These are phyloP conservation scores for Nematopogon swammerdamellus DNA, from an alignment of 2,888 invertebrate species.

Conservation along the genomic window DNA sequence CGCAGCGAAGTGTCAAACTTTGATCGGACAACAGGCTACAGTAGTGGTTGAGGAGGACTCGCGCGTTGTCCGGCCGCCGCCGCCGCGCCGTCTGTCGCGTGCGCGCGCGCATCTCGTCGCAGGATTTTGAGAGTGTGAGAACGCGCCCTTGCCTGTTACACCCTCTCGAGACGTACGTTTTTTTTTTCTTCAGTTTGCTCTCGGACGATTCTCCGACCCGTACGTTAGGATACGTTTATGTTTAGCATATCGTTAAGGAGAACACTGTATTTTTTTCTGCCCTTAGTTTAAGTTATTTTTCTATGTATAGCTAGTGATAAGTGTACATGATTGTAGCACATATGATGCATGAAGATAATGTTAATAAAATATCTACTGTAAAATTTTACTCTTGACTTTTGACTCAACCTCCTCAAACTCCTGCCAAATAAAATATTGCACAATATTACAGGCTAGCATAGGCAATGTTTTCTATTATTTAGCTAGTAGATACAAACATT, in stretches of 20 bases:
- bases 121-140: constrained; percentile 38
- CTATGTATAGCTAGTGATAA: constrained; percentile 57
- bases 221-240: constrained; percentile 42
- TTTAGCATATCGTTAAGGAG: constrained; percentile 48
- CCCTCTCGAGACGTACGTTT: no score
- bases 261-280: constrained; percentile 51
- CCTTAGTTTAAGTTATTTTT: constrained; percentile 55
- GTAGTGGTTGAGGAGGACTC: no score
- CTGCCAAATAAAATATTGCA: no score
- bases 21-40: no score
- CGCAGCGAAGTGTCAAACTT: no score
- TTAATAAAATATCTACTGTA: constrained; percentile 57
- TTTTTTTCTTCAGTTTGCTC: constrained; percentile 36
- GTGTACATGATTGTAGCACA: constrained; percentile 54
- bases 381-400: neutral
- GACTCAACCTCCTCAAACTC: neutral
- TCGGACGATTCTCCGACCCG: constrained; percentile 29
- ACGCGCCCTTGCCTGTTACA: no score
- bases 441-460: no score
- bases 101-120: constrained; percentile 16
- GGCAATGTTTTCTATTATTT: no score
- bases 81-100: neutral
- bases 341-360: constrained; percentile 58
- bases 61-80: no score
- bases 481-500: no score